A percentile compares a stretch with the other conserved stretches of the same genome.
Conservation (phyloP, 2,113 vertebrate genomes). For the Baryphthengus martii region DNA sequence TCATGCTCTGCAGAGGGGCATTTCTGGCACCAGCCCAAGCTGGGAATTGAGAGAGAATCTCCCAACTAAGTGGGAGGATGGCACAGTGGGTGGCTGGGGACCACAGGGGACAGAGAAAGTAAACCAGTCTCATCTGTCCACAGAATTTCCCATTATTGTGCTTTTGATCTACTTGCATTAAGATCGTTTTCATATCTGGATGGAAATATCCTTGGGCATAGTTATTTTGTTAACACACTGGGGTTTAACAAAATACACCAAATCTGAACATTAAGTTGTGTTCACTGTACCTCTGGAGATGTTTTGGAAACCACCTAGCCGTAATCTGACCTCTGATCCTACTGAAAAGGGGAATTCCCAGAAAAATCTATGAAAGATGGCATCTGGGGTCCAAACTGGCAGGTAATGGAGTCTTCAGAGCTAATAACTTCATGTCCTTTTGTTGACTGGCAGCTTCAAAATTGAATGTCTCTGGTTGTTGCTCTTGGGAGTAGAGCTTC, state of each 20-base stretch:
- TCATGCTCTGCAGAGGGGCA: background rate
- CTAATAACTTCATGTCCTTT: slow-evolving; percentile 62
- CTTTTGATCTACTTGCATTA: background rate
- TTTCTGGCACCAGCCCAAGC: background rate
- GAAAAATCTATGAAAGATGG: slow-evolving; percentile 46
- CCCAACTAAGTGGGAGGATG: fast-evolving
- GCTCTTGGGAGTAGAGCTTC: slow-evolving; percentile 56
- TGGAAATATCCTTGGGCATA: background rate
- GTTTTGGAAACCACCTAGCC: background rate
- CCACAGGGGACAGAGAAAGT: background rate
- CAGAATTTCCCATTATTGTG: background rate
- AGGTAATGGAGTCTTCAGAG: slow-evolving; percentile 53
- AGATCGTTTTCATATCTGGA: background rate
- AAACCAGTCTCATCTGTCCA: background rate
- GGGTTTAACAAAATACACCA: background rate
- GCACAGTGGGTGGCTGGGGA: background rate
- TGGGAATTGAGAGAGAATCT: background rate
- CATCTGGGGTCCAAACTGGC: slow-evolving; percentile 16
- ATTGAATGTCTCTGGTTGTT: slow-evolving; percentile 63
- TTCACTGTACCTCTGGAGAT: background rate
- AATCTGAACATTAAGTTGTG: background rate
- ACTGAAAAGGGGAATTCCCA: slow-evolving; percentile 10
- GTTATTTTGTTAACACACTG: background rate
- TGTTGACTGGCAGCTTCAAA: slow-evolving; percentile 67
- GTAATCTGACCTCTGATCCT: background rate